These are phyloP conservation scores for Chelonus formosanus DNA, from an alignment of 2,888 invertebrate genomes.

Conservation along the genomic window DNA sequence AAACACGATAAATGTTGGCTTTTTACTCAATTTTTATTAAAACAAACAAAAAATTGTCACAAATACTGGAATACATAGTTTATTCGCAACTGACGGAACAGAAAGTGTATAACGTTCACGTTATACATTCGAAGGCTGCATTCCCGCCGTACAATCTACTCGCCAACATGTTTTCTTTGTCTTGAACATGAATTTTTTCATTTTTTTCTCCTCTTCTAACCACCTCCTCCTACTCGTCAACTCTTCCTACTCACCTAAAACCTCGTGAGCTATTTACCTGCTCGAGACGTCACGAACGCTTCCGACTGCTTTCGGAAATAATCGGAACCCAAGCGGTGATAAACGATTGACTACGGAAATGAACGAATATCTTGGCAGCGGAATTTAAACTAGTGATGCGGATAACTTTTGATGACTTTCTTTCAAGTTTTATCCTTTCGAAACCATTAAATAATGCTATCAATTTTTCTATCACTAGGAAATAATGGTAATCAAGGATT, in stretches of 20 bases:
- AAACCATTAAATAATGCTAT: too few species aligned
- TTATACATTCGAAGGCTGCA: constrained; percentile 53
- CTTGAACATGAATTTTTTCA: background rate
- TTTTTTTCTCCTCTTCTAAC: constrained; percentile 18
- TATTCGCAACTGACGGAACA: background rate
- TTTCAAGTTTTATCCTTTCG: too few species aligned
- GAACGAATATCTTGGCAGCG: too few species aligned
- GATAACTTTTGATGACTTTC: too few species aligned
- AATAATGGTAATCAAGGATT: too few species aligned
- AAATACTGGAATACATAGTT: too few species aligned
- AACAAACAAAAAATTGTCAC: too few species aligned
- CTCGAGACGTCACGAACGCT: constrained; percentile 43
- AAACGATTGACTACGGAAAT: background rate
- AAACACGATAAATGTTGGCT: too few species aligned
- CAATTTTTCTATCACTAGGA: too few species aligned
- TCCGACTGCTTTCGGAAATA: constrained; percentile 26
- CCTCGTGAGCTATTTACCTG: constrained; percentile 44
- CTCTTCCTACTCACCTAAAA: constrained; percentile 33
- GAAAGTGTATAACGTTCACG: background rate
- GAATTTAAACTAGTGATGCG: too few species aligned
- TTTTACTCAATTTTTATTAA: too few species aligned
- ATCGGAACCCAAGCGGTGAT: background rate
- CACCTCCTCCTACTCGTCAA: background rate
- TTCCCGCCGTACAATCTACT: constrained; percentile 41
- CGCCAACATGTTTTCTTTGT: constrained; percentile 1